These are phyloP conservation scores for Sternotherus odoratus DNA, from an alignment of 2,797 vertebrate species.

Conservation along the genomic window DNA sequence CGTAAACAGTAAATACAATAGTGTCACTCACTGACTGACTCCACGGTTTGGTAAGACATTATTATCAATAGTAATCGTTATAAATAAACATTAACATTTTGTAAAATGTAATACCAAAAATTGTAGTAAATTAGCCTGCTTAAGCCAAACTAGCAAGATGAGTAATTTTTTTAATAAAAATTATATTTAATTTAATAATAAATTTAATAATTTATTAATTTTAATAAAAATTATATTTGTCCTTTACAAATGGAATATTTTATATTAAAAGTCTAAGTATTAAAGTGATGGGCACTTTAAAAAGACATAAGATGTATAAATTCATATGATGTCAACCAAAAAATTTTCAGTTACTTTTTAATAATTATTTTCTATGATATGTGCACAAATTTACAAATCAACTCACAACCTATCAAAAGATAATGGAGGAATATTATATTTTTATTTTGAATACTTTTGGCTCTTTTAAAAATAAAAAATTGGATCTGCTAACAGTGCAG, in stretches of 20 bases:
- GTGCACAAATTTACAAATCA: background rate
- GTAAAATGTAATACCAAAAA: background rate
- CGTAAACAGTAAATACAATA: background rate
- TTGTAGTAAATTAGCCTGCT: background rate
- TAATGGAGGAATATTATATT: fast-evolving
- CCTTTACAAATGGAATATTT: background rate
- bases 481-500: background rate
- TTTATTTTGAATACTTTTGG: background rate
- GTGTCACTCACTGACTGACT: background rate
- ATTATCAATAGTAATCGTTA: background rate
- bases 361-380: background rate
- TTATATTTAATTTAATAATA: no score
- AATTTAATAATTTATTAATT: no score
- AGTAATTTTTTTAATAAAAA: background rate
- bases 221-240: background rate
- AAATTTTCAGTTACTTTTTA: background rate
- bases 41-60: background rate
- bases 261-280: background rate
- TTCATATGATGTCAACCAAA: background rate
- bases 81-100: background rate
- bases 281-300: background rate
- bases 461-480: conserved; percentile 1
- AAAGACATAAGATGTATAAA: background rate
- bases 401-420: background rate
- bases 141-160: background rate